These are phyloP conservation scores for Aythya baeri DNA, from an alignment of 2,113 vertebrate genomes.

Conservation along the genomic window DNA sequence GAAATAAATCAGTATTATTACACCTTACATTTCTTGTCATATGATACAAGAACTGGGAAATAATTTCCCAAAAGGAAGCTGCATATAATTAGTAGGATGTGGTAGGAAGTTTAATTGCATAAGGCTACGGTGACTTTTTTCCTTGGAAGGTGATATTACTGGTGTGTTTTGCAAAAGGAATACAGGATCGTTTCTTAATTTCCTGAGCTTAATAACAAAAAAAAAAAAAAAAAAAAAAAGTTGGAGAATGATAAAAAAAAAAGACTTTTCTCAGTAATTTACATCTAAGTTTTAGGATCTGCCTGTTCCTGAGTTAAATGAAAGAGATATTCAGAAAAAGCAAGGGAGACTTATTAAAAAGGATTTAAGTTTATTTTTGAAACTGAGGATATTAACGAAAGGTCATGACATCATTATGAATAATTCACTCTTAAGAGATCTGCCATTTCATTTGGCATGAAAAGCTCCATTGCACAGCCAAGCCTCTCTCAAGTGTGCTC, in stretches of 20 bases:
- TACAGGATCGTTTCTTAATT: neutral
- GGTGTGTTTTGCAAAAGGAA: neutral
- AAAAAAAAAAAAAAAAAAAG: neutral
- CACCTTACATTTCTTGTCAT: neutral
- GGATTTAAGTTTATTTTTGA: slow-evolving; percentile 11
- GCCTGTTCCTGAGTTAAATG: neutral
- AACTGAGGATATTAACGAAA: slow-evolving; percentile 33
- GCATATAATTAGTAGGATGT: neutral
- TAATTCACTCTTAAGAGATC: slow-evolving; percentile 31
- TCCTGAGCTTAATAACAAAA: neutral
- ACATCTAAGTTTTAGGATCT: neutral
- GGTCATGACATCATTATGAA: neutral
- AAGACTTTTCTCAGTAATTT: neutral
- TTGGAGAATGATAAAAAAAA: neutral
- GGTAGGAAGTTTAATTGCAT: slow-evolving; percentile 7
- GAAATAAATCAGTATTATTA: slow-evolving; percentile 23
- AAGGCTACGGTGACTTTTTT: neutral
- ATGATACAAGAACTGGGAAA: neutral
- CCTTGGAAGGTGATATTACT: neutral
- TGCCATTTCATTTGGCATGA: slow-evolving; percentile 34
- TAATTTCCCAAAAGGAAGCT: slow-evolving; percentile 36
- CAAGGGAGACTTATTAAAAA: neutral
- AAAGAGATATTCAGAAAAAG: neutral
- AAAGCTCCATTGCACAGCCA: slow-evolving; percentile 1
- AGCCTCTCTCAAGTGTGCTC: neutral